phyloP scores from a whole-genome alignment of 2,113 vertebrate species.

The Rhinopomastus cyanomelas region DNA sequence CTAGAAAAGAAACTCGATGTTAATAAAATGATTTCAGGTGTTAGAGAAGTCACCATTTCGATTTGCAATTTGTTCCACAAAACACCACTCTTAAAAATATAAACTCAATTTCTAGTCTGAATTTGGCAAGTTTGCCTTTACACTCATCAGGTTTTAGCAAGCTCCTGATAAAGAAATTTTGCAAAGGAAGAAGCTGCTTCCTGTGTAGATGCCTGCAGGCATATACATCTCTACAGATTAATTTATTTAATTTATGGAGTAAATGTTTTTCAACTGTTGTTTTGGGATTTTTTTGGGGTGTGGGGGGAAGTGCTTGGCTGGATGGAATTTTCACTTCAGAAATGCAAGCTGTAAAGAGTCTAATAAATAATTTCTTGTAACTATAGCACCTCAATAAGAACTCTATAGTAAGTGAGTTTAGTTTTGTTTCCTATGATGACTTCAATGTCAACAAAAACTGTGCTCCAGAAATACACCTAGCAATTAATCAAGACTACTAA shows the following conservation, averaged over 20 bases:
- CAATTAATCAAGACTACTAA: neutral
- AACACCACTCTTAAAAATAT: neutral
- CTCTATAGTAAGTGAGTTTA: neutral
- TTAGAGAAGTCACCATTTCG: neutral
- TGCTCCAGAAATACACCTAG: neutral
- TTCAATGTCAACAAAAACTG: neutral
- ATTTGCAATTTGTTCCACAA: neutral
- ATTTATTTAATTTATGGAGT: neutral
- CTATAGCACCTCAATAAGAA: neutral
- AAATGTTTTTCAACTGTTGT: neutral
- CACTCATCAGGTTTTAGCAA: neutral
- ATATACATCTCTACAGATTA: no score
- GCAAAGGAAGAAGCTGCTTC: neutral
- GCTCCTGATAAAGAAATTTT: neutral
- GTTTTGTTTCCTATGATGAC: neutral
- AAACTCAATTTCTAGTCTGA: neutral
- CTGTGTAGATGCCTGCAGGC: neutral
- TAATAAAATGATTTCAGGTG: neutral
- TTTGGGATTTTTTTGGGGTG: neutral
- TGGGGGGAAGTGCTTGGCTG: neutral
- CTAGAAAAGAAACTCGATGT: neutral
- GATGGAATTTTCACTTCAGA: neutral
- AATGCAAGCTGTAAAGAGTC: neutral
- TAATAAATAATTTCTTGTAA: neutral
- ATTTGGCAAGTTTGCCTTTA: neutral